These are phyloP conservation scores for Oreochromis spilurus DNA, from an alignment of 2,113 vertebrate species.

Conservation along the genomic window DNA sequence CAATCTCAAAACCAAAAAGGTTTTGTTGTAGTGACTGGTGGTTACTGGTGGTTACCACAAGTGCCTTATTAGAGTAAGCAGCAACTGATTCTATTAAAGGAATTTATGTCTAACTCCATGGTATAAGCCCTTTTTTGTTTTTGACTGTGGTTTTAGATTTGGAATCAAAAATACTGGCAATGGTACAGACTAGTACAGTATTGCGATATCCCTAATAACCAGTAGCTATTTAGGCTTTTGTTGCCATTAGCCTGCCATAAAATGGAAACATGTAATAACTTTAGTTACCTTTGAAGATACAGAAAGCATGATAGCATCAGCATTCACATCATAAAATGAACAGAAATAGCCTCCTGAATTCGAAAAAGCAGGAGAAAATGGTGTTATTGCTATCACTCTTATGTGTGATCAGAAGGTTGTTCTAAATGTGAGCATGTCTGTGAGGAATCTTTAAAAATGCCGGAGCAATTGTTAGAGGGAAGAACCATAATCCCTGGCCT, in stretches of 20 bases:
- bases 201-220: background rate
- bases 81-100: background rate
- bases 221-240: background rate
- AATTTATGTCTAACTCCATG: background rate
- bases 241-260: background rate
- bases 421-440: background rate
- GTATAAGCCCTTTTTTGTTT: background rate
- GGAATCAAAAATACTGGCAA: background rate
- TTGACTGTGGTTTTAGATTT: background rate
- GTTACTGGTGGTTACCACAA: background rate
- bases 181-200: background rate
- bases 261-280: slow-evolving; percentile 5
- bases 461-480: background rate
- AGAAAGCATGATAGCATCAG: slow-evolving; percentile 2
- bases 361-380: background rate
- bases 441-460: background rate
- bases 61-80: background rate
- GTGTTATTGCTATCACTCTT: background rate
- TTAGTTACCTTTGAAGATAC: slow-evolving; percentile 29
- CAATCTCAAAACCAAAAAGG: background rate
- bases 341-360: slow-evolving; percentile 11
- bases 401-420: slow-evolving; percentile 3
- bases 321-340: background rate
- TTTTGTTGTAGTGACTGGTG: background rate
- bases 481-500: slow-evolving; percentile 6